phyloP scores from a whole-genome alignment of 2,113 vertebrate species.

The Nycticebus coucang region DNA sequence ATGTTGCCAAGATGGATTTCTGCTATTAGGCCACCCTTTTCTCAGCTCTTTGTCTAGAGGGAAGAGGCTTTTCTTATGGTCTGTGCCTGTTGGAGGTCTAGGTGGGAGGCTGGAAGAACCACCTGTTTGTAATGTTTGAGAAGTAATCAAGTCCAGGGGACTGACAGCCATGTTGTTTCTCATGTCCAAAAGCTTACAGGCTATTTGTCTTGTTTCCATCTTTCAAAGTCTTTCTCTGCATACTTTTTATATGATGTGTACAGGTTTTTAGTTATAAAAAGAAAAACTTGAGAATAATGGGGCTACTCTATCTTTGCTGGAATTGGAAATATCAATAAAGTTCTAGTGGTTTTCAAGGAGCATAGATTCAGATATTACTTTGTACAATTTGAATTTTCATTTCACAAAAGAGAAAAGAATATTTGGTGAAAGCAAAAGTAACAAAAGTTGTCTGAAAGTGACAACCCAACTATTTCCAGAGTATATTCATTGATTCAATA shows the following conservation, averaged over 20 bases:
- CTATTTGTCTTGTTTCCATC: constrained; percentile 33
- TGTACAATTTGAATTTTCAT: neutral
- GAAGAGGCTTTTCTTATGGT: neutral
- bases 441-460: neutral
- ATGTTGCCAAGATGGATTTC: neutral
- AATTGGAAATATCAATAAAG: neutral
- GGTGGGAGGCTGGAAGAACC: neutral
- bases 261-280: neutral
- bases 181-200: neutral
- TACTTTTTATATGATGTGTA: constrained; percentile 21
- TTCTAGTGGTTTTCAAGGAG: neutral
- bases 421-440: constrained; percentile 16
- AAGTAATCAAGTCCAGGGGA: neutral
- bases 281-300: neutral
- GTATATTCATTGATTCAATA: neutral
- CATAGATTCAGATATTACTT: neutral
- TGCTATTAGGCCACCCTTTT: neutral
- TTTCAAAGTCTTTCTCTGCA: constrained; percentile 52
- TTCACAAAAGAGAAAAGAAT: neutral
- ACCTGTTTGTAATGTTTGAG: neutral
- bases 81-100: neutral
- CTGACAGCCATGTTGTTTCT: neutral
- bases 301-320: neutral
- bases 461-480: neutral
- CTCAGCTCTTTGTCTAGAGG: neutral